A percentile compares a stretch with the other conserved stretches of the same genome.
Conservation (phyloP, 1,140 invertebrate genomes). For the Macrotrachela quadricornifera region DNA sequence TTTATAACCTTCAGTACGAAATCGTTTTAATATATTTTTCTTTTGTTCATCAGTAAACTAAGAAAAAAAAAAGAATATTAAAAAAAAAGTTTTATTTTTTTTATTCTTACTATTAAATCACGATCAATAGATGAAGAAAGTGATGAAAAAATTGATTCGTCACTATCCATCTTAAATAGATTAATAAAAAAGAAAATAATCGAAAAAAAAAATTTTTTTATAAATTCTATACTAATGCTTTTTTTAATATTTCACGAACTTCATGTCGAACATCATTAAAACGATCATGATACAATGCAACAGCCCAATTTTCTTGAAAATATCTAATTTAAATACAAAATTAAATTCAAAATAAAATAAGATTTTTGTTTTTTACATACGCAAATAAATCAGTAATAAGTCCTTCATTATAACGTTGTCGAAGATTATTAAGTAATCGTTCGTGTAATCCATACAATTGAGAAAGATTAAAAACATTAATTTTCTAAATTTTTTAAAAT, state of each 20-base stretch:
- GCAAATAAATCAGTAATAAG: constrained; percentile 27
- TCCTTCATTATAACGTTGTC: constrained; percentile 21
- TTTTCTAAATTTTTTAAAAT: neutral
- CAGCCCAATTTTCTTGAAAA: constrained; percentile 23
- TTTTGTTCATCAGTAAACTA: constrained; percentile 16
- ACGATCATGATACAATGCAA: constrained; percentile 27
- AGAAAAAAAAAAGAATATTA: neutral
- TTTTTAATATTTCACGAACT: constrained; percentile 21
- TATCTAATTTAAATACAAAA: constrained; percentile 16
- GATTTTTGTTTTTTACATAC: constrained; percentile 12
- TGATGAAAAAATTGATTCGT: constrained; percentile 20
- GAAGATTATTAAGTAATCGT: constrained; percentile 23
- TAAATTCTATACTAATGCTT: constrained; percentile 17
- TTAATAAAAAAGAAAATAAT: neutral
- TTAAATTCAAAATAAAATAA: neutral
- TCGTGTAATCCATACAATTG: constrained; percentile 28
- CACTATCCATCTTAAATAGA: constrained; percentile 13
- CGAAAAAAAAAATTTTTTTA: neutral
- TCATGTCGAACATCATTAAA: constrained; percentile 28
- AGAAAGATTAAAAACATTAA: constrained; percentile 19
- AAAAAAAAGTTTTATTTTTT: neutral
- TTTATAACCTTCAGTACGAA: constrained; percentile 12
- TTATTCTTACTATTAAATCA: constrained; percentile 19
- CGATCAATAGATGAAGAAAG: constrained; percentile 22
- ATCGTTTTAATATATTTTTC: constrained; percentile 9